phyloP scores from a whole-genome alignment of 2,888 invertebrate species.

The Plemyria rubiginata region DNA sequence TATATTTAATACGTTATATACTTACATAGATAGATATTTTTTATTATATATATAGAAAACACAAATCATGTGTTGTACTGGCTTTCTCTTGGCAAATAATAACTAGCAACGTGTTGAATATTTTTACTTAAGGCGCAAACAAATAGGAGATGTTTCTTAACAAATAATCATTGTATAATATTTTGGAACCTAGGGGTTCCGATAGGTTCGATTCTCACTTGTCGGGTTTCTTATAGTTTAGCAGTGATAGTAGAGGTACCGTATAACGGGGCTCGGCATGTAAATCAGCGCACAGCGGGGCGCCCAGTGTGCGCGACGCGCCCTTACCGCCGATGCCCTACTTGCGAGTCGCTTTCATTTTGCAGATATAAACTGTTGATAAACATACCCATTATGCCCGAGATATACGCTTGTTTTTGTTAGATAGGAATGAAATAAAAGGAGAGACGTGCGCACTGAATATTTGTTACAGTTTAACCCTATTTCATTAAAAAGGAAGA shows the following conservation, averaged over 20 bases:
- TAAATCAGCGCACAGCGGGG: slow-evolving; percentile 57
- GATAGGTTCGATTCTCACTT: background rate
- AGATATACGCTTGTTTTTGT: slow-evolving; percentile 41
- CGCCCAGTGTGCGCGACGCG: slow-evolving; percentile 50
- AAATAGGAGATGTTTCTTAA: too few species aligned
- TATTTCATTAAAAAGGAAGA: slow-evolving; percentile 8
- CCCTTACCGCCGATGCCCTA: slow-evolving; percentile 36
- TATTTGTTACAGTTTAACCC: slow-evolving; percentile 26
- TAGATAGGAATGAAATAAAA: slow-evolving; percentile 36
- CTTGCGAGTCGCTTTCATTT: slow-evolving; percentile 42
- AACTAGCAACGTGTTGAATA: too few species aligned
- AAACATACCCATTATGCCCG: slow-evolving; percentile 41
- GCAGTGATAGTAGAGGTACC: slow-evolving; percentile 5
- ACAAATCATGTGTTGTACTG: too few species aligned
- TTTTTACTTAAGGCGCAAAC: too few species aligned
- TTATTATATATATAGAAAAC: too few species aligned
- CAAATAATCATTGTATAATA: too few species aligned
- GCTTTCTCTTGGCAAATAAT: too few species aligned
- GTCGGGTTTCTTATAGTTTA: slow-evolving; percentile 2
- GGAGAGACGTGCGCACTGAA: slow-evolving; percentile 25
- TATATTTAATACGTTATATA: too few species aligned
- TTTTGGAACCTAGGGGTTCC: too few species aligned
- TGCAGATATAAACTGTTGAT: slow-evolving; percentile 44
- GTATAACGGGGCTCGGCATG: slow-evolving; percentile 40
- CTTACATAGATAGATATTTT: too few species aligned